These are phyloP conservation scores for Isaurus tuberculatus DNA, from an alignment of 92 coral and sea anemone species.

Conservation along the genomic window DNA sequence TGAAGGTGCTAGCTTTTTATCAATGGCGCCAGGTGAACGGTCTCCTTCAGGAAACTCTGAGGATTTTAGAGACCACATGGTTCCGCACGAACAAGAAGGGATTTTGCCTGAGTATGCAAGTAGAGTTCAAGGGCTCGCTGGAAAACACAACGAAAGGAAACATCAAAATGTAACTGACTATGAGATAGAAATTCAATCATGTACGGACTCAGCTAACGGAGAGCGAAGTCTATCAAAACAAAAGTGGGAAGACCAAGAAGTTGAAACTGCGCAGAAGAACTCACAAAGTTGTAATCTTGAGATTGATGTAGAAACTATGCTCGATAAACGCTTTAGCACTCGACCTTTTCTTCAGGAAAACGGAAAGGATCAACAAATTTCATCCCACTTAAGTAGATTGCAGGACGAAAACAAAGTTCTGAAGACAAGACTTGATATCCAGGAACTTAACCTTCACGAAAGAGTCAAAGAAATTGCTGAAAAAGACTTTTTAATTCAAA, in stretches of 20 bases:
- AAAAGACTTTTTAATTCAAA: constrained; percentile 48
- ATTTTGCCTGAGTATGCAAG: not conserved
- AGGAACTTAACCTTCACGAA: constrained; percentile 53
- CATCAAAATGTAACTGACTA: constrained; percentile 28
- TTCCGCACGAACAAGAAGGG: not conserved
- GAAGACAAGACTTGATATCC: constrained; percentile 38
- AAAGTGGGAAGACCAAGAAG: constrained; percentile 27
- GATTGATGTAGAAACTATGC: not conserved
- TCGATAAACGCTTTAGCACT: not conserved
- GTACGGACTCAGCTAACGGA: not conserved
- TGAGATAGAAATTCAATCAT: constrained; percentile 11
- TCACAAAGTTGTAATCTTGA: constrained; percentile 10
- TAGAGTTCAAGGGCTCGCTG: not conserved
- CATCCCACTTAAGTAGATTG: constrained; percentile 9
- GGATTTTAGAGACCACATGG: not conserved
- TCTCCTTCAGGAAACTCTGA: not conserved
- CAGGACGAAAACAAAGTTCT: constrained; percentile 54
- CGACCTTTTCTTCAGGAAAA: not conserved
- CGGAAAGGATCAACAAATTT: not conserved
- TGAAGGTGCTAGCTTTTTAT: not conserved
- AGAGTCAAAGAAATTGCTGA: constrained; percentile 57
- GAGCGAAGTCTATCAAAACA: constrained; percentile 14
- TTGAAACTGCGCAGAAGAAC: constrained; percentile 38
- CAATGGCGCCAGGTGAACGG: not conserved
- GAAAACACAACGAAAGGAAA: not conserved